These are phyloP conservation scores for Elegia similella DNA, from an alignment of 2,888 invertebrate species.

Conservation along the genomic window DNA sequence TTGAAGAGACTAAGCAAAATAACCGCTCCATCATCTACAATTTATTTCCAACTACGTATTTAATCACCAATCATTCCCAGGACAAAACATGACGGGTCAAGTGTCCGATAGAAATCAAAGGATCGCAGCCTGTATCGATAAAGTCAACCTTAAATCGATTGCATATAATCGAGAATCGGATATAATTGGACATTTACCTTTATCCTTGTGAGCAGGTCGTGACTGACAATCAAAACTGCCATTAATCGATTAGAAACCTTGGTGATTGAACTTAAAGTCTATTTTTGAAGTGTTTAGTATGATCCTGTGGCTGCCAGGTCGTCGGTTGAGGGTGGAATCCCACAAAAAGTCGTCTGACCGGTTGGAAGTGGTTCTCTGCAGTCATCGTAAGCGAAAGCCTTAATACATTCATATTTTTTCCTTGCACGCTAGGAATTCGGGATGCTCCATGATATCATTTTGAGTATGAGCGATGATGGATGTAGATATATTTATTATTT, in stretches of 20 bases:
- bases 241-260: conserved; percentile 32
- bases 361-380: conserved; percentile 48
- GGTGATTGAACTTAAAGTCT: conserved; percentile 24
- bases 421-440: conserved; percentile 36
- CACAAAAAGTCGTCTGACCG: conserved; percentile 73
- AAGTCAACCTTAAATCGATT: conserved; percentile 30
- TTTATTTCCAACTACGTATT: conserved; percentile 25
- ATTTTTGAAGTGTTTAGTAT: conserved; percentile 24
- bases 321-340: conserved; percentile 68
- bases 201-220: conserved; percentile 71
- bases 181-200: conserved; percentile 46
- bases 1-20: background rate
- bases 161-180: conserved; percentile 37
- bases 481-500: background rate
- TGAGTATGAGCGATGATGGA: background rate
- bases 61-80: conserved; percentile 70
- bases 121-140: conserved; percentile 35
- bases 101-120: conserved; percentile 69
- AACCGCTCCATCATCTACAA: background rate
- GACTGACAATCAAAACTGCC: conserved; percentile 53
- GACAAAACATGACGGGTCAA: conserved; percentile 74
- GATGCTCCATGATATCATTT: background rate
- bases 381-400: conserved; percentile 59
- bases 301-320: conserved; percentile 48
- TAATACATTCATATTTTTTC: conserved; percentile 61